Conservation (phyloP, 1,140 invertebrate species). For the Hylaeus volcanicus region DNA sequence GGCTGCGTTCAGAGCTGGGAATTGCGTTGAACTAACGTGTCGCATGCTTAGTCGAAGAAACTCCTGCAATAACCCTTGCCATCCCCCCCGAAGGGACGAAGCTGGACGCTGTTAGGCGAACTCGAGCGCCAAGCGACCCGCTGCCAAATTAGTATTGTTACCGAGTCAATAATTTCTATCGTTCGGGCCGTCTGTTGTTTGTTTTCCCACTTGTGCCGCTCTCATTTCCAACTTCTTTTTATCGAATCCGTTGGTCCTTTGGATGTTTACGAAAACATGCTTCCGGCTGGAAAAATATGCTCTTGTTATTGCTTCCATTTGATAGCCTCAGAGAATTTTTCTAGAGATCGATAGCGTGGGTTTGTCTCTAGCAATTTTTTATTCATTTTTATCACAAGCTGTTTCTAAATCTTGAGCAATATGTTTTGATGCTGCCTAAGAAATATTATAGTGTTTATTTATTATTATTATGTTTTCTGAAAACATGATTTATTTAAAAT, state of each 20-base stretch:
- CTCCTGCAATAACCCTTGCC: conserved; percentile 48
- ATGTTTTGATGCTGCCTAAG: no score
- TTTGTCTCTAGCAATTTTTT: no score
- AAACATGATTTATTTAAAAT: no score
- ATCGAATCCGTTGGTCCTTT: not conserved
- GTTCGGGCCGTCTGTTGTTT: conserved; percentile 13
- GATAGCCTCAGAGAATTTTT: not conserved
- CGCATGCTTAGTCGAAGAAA: conserved; percentile 47
- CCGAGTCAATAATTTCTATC: conserved; percentile 30
- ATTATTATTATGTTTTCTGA: no score
- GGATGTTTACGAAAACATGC: conserved; percentile 19
- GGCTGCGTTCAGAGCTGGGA: conserved; percentile 53
- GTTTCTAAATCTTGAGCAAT: no score
- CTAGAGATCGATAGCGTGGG: no score
- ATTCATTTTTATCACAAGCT: no score
- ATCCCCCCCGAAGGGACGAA: conserved; percentile 31
- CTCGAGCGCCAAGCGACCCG: conserved; percentile 11
- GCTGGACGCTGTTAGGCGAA: conserved; percentile 24
- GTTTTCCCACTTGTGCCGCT: conserved; percentile 1
- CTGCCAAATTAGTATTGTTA: conserved; percentile 53
- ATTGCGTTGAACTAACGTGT: conserved; percentile 37
- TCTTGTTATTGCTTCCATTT: not conserved
- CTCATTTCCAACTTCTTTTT: not conserved
- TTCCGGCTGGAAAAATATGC: not conserved
- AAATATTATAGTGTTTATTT: no score